These are phyloP conservation scores for Pediacus dermestoides DNA, from an alignment of 2,888 invertebrate species.

Conservation along the genomic window DNA sequence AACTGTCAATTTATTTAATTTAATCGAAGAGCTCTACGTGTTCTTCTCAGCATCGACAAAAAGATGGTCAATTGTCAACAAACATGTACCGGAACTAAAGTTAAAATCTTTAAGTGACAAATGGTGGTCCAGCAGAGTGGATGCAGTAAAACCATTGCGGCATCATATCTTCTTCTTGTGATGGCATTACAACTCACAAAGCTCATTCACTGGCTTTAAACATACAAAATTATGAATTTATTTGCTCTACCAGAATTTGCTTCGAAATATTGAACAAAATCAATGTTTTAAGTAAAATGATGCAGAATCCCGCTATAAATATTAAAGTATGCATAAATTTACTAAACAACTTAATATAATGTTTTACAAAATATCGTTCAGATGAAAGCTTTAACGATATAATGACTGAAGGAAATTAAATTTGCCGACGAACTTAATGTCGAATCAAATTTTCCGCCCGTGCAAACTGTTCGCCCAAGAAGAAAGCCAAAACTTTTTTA, in stretches of 20 bases:
- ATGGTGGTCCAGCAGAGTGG: conserved; percentile 18
- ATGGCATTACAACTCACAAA: conserved; percentile 20
- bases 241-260: too few relatives aligned
- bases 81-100: conserved; percentile 21
- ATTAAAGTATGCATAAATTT: conserved; percentile 25
- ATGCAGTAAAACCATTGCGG: conserved; percentile 15
- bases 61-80: conserved; percentile 20
- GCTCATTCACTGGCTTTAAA: conserved; percentile 21
- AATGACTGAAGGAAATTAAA: conserved; percentile 23
- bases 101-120: conserved; percentile 21
- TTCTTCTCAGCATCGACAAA: conserved; percentile 31
- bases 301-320: conserved; percentile 28
- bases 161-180: conserved; percentile 19
- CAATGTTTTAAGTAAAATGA: conserved; percentile 25
- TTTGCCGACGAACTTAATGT: conserved; percentile 20
- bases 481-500: conserved; percentile 19
- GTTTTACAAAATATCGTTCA: conserved; percentile 23
- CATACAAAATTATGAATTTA: conserved; percentile 14
- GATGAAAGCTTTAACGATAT: conserved; percentile 25
- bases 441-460: conserved; percentile 24
- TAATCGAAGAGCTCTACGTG: too few relatives aligned
- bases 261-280: conserved; percentile 19
- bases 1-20: too few relatives aligned
- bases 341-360: conserved; percentile 13
- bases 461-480: conserved; percentile 18